These are phyloP conservation scores for Choristoneura fumiferana DNA, from an alignment of 1,140 invertebrate species.

Conservation along the genomic window DNA sequence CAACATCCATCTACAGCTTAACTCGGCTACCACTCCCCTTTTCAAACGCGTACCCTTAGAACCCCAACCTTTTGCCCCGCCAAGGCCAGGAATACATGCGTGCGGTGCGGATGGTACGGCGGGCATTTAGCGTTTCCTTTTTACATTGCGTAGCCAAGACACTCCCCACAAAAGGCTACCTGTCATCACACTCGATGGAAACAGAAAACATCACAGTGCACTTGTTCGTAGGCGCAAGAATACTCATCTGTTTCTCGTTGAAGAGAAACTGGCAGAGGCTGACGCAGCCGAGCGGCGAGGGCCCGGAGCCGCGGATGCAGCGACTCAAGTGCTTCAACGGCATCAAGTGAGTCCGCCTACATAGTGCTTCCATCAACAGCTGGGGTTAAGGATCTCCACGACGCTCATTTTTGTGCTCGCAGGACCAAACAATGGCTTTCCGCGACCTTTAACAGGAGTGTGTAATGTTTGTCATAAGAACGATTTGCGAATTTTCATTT, in stretches of 20 bases:
- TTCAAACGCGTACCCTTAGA: too few relatives aligned
- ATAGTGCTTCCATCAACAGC: background rate
- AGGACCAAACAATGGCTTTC: background rate
- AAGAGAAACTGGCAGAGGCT: background rate
- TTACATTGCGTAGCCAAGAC: too few relatives aligned
- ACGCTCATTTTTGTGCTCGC: background rate
- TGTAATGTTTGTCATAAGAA: too few relatives aligned
- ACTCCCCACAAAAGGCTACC: too few relatives aligned
- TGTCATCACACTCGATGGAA: too few relatives aligned
- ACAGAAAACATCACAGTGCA: background rate
- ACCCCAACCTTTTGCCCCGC: too few relatives aligned
- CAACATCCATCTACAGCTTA: too few relatives aligned
- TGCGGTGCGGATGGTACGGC: too few relatives aligned
- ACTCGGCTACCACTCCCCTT: too few relatives aligned
- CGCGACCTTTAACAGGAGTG: background rate
- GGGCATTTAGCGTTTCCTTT: too few relatives aligned
- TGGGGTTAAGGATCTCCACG: background rate
- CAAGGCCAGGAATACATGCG: too few relatives aligned
- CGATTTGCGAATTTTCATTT: too few relatives aligned
- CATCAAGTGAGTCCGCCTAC: background rate
- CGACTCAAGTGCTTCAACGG: constrained; percentile 2
- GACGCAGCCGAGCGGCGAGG: background rate
- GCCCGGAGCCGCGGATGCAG: background rate
- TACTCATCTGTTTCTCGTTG: background rate
- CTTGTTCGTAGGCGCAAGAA: background rate